phyloP scores from a whole-genome alignment of 2,797 vertebrate species.

The Centropyge bicolor region DNA sequence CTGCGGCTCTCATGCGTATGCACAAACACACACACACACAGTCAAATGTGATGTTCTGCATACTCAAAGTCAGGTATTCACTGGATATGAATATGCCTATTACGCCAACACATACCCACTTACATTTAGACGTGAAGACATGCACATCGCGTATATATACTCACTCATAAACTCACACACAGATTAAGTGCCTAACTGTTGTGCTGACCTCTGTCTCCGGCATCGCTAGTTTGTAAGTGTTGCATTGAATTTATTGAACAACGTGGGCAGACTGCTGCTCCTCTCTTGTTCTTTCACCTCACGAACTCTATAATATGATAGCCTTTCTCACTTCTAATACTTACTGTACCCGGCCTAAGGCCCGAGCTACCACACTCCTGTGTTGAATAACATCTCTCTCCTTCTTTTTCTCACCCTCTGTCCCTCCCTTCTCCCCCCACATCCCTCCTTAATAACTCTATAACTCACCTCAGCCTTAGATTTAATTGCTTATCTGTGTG shows the following conservation, averaged over 20 bases:
- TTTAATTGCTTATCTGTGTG: slow-evolving; percentile 86
- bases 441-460: slow-evolving; percentile 82
- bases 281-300: slow-evolving; percentile 73
- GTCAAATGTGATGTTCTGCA: slow-evolving; percentile 33
- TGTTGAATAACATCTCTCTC: slow-evolving; percentile 69
- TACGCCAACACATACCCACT: slow-evolving; percentile 56
- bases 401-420: slow-evolving; percentile 56
- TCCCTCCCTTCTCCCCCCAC: slow-evolving; percentile 44
- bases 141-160: slow-evolving; percentile 28
- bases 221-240: slow-evolving; percentile 56
- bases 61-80: slow-evolving; percentile 34
- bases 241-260: slow-evolving; percentile 68
- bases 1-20: slow-evolving; percentile 20
- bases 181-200: slow-evolving; percentile 58
- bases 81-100: slow-evolving; percentile 46
- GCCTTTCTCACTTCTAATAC: slow-evolving; percentile 71
- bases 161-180: slow-evolving; percentile 43
- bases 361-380: slow-evolving; percentile 59
- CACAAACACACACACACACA: slow-evolving; percentile 16
- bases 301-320: slow-evolving; percentile 74
- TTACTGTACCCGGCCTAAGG: slow-evolving; percentile 65
- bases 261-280: slow-evolving; percentile 69
- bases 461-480: slow-evolving; percentile 84
- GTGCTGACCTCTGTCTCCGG: slow-evolving; percentile 63
- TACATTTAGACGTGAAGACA: slow-evolving; percentile 37